Percentiles rank a stretch among this genome's conserved stretches.
Evolutionary conservation across 64 coral and sea anemone species (phyloP).

Genomic region (Exaiptasia diaphana): DNA sequence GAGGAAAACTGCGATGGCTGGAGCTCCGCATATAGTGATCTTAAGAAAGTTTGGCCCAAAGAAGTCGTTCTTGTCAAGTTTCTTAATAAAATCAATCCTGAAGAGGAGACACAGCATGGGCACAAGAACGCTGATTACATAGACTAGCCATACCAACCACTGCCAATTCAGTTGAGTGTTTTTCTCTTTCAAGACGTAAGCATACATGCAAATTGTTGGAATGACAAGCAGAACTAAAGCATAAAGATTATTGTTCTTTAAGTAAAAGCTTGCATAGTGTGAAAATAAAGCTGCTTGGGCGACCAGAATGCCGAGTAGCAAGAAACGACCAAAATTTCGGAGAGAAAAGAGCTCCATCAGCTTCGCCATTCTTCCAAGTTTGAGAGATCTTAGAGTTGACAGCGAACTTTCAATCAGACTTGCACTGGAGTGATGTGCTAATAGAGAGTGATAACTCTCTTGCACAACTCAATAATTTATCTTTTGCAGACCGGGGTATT

Average conservation of each 20-base stretch:
- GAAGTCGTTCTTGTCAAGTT: background rate
- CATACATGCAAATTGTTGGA: background rate
- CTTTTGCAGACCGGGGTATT: too few species aligned
- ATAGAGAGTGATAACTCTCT: too few species aligned
- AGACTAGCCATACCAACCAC: background rate
- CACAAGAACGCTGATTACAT: background rate
- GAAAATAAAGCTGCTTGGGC: background rate
- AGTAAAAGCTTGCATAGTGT: background rate
- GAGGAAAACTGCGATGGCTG: conserved; percentile 15
- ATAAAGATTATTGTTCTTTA: background rate
- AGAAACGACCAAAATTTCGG: too few species aligned
- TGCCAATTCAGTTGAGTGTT: too few species aligned
- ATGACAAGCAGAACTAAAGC: background rate
- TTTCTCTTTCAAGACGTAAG: background rate
- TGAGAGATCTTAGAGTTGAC: too few species aligned
- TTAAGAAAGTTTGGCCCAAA: conserved; percentile 55
- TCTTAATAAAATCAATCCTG: background rate
- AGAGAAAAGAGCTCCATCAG: too few species aligned
- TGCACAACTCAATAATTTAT: too few species aligned
- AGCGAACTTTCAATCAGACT: too few species aligned
- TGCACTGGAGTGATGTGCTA: too few species aligned
- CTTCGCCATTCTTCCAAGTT: too few species aligned
- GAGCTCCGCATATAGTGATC: conserved; percentile 20
- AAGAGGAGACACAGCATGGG: conserved; percentile 2
- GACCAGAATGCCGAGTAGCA: too few species aligned